A percentile compares a stretch with the other conserved stretches of the same genome.
phyloP scores from a whole-genome alignment of 2,888 invertebrate species.

The Clunio marinus region DNA sequence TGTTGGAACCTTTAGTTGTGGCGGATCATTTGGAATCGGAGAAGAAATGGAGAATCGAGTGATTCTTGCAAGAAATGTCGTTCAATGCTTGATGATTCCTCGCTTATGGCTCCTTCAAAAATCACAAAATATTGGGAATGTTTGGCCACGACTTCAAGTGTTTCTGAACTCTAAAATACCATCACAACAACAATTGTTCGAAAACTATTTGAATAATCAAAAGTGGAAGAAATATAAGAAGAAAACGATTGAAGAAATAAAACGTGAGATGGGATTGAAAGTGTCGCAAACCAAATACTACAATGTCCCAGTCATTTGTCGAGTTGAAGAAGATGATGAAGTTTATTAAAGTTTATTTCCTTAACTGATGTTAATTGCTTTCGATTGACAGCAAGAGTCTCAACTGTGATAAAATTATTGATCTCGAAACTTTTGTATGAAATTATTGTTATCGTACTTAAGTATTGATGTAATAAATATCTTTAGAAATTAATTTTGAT shows the following conservation, averaged over 20 bases:
- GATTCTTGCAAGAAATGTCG: conserved; percentile 60
- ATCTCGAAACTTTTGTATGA: no score
- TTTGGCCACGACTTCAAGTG: conserved; percentile 48
- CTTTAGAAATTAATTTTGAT: no score
- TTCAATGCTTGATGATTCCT: conserved; percentile 65
- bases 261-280: neutral
- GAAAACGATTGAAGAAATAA: conserved; percentile 43
- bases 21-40: conserved; percentile 61
- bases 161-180: conserved; percentile 48
- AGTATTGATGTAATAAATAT: no score
- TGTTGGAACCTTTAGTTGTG: conserved; percentile 47
- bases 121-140: conserved; percentile 48
- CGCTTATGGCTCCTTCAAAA: conserved; percentile 64
- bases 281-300: conserved; percentile 43
- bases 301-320: conserved; percentile 49
- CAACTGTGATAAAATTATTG: no score
- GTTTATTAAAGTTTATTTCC: neutral
- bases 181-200: conserved; percentile 46
- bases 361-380: neutral
- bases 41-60: conserved; percentile 64
- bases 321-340: conserved; percentile 44
- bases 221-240: conserved; percentile 48
- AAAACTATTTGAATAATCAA: conserved; percentile 45
- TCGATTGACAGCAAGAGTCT: conserved; percentile 7
- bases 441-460: no score